These are phyloP conservation scores for Diorhabda carinulata DNA, from an alignment of 1,140 invertebrate species.

Conservation along the genomic window DNA sequence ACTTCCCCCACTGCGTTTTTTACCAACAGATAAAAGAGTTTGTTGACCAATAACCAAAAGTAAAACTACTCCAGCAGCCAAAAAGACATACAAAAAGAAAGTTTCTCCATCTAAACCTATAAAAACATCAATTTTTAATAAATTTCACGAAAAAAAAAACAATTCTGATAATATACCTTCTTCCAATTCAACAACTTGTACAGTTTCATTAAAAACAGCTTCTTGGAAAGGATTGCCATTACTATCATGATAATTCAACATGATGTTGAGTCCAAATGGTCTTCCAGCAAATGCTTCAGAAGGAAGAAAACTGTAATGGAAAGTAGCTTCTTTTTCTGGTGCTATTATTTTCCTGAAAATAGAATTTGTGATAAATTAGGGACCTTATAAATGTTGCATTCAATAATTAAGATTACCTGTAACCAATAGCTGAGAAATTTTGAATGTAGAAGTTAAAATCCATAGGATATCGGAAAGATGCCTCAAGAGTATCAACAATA, in stretches of 20 bases:
- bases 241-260: slow-evolving; percentile 87
- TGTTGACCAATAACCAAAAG: slow-evolving; percentile 88
- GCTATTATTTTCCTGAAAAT: slow-evolving; percentile 78
- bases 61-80: slow-evolving; percentile 84
- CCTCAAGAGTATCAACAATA: slow-evolving; percentile 87
- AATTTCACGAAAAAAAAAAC: background rate
- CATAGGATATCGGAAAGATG: slow-evolving; percentile 97
- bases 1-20: slow-evolving; percentile 48
- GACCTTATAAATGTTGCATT: slow-evolving; percentile 47
- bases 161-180: slow-evolving; percentile 57
- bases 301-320: slow-evolving; percentile 92
- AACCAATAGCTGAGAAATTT: slow-evolving; percentile 59
- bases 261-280: slow-evolving; percentile 92
- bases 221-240: slow-evolving; percentile 63
- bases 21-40: slow-evolving; percentile 74
- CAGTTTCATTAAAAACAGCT: slow-evolving; percentile 98
- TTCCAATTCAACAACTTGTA: slow-evolving; percentile 93
- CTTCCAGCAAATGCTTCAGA: slow-evolving; percentile 92
- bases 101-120: slow-evolving; percentile 91
- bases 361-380: slow-evolving; percentile 71
- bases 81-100: slow-evolving; percentile 94
- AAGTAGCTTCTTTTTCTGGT: slow-evolving; percentile 87
- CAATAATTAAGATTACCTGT: slow-evolving; percentile 53
- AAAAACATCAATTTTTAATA: background rate
- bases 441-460: slow-evolving; percentile 98